Evolutionary conservation across 1,140 invertebrate genomes (phyloP), one percentile per base, ranked within the genome.

Genomic region (Drosophila eugracilis): DNA sequence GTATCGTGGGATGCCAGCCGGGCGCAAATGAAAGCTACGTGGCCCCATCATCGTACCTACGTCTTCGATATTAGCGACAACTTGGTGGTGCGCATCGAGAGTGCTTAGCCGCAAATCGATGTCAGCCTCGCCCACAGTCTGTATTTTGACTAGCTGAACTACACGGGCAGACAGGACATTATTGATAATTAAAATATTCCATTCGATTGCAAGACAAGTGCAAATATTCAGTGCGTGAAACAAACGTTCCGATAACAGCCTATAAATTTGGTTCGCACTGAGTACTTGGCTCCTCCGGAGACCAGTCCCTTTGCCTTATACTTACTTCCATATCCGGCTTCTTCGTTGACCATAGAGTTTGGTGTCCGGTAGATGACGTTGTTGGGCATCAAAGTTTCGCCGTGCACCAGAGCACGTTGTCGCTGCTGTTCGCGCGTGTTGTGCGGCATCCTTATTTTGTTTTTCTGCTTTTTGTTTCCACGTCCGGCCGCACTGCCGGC

Each of bases 341-440:
- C 91, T 54, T 91, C 90, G 52, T 80, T 91, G 30, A 90, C 49
- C 71, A 92, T 90, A 32, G 91, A 91, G 69, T 92, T 92, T 21
- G 92, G 92, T 28, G 93, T 93, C 26, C 92, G 90, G 81, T 94
- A 94, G 37, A 92, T 92, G 21, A 93, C 89, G 90, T 92, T 93
- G 76, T 93, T 93, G 45, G 95, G 94, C 95, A 97, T 97, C 75
- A 98, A 95, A 80, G 96, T 96, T 90, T 98, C 96, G 26, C 97
- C 97, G 78, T 96, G 96, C 14, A 95, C 95, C 15, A 97, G 94
- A 2, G 95, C 97, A 34, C 96, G 94, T 84, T 97, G 96, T 83
- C 95, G 93, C 89, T 97, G 96, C 65, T 96, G 93, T 89, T 98
- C 97, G 69, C 96, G 93, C 1, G 97, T 98, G 70, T 97, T 97